A percentile compares a stretch with the other conserved stretches of the same genome.
Conservation (phyloP, 2,888 invertebrate genomes). For the Antheraea assamensis region DNA sequence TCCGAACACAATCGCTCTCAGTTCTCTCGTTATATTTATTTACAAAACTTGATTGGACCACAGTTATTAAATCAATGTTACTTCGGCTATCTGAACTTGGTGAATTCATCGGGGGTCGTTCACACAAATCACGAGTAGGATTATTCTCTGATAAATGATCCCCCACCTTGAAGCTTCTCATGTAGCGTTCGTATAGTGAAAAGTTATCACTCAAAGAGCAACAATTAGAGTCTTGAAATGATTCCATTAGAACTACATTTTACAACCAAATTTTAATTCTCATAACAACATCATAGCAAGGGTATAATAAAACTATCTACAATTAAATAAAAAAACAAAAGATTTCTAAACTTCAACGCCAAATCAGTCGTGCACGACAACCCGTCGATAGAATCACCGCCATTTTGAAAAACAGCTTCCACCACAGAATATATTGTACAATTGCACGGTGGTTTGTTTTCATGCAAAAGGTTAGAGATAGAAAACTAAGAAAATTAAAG, state of each 20-base stretch:
- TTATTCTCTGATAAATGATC: constrained; percentile 54
- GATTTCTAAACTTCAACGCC: background rate
- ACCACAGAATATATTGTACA: too few relatives aligned
- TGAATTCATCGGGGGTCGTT: constrained; percentile 47
- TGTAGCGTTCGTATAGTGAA: constrained; percentile 73
- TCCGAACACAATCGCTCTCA: constrained; percentile 48
- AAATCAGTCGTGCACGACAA: background rate
- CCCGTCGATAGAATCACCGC: background rate
- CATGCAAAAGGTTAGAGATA: too few relatives aligned
- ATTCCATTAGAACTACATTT: constrained; percentile 74
- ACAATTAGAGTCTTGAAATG: constrained; percentile 74
- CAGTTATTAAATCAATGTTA: constrained; percentile 63
- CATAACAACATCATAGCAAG: background rate
- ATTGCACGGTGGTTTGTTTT: too few relatives aligned
- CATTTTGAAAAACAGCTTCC: background rate
- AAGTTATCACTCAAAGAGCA: constrained; percentile 75
- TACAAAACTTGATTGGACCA: constrained; percentile 49
- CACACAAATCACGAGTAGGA: constrained; percentile 39
- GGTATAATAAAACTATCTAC: background rate
- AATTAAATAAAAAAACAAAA: background rate
- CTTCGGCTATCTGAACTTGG: constrained; percentile 58
- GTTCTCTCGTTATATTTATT: constrained; percentile 55
- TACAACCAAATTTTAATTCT: constrained; percentile 24
- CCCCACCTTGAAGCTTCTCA: constrained; percentile 74
- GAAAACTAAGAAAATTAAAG: too few relatives aligned